These are phyloP conservation scores for Agrochola circellaris DNA, from an alignment of 2,888 invertebrate species.

Conservation along the genomic window DNA sequence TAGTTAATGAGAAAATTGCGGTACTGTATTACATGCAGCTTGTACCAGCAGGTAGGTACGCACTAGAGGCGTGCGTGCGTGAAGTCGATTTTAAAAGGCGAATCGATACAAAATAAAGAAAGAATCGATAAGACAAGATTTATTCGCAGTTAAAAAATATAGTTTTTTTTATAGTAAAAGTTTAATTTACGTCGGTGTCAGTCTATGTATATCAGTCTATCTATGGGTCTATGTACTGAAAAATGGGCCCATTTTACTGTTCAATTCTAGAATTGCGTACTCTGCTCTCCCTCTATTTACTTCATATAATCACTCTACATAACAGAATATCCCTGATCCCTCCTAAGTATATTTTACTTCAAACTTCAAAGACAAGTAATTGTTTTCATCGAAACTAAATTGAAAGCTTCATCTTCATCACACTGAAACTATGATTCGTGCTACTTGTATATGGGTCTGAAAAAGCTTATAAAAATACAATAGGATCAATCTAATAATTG, in stretches of 20 bases:
- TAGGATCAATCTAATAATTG: too few relatives aligned
- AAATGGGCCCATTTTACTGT: too few relatives aligned
- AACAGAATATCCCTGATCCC: too few relatives aligned
- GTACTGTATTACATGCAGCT: background rate
- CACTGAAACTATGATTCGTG: background rate
- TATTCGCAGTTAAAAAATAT: background rate
- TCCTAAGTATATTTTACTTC: too few relatives aligned
- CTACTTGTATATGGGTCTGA: background rate
- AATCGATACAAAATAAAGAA: background rate
- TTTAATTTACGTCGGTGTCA: background rate
- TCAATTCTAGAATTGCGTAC: background rate
- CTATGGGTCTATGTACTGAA: background rate
- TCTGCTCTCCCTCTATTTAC: too few relatives aligned
- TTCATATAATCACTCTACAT: too few relatives aligned
- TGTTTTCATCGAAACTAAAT: background rate
- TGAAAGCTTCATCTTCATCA: background rate
- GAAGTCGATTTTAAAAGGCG: background rate
- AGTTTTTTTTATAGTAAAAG: background rate
- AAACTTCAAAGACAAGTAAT: background rate
- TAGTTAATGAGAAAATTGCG: slow-evolving; percentile 23
- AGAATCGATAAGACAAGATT: background rate
- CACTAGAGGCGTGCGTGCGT: slow-evolving; percentile 40
- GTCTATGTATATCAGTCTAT: too few relatives aligned
- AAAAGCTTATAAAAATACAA: background rate
- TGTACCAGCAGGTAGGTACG: slow-evolving; percentile 42